Evolutionary conservation across 2,888 invertebrate species (phyloP).

Genomic region (Drosophila neutralis): DNA sequence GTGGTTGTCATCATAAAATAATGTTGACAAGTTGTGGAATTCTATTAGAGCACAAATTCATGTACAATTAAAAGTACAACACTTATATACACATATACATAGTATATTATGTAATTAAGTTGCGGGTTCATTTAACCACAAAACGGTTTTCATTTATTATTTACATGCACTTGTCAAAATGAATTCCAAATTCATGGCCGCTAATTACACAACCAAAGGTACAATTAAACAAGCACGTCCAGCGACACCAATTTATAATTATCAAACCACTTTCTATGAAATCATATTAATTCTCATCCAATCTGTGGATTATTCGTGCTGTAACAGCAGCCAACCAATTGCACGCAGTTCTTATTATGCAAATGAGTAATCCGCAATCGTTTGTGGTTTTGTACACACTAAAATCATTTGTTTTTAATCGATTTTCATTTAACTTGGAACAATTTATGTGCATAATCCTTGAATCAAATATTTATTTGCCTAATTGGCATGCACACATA

Average conservation of each 20-base stretch:
- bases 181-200: background rate
- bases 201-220: background rate
- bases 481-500: background rate
- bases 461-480: background rate
- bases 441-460: background rate
- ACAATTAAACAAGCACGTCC: background rate
- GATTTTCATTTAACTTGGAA: slow-evolving; percentile 1
- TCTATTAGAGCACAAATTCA: too few species aligned
- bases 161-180: background rate
- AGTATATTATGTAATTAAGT: background rate
- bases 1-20: background rate
- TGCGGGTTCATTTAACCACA: background rate
- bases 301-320: background rate
- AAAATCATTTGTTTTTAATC: background rate
- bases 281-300: background rate
- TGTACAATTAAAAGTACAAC: background rate
- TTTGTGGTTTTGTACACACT: slow-evolving; percentile 2
- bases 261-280: background rate
- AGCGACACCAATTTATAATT: background rate
- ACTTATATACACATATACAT: background rate
- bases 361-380: slow-evolving; percentile 1
- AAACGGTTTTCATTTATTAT: background rate
- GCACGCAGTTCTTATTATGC: slow-evolving; percentile 24
- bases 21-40: background rate
- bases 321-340: slow-evolving; percentile 24